These are phyloP conservation scores for Passer domesticus DNA, from an alignment of 2,113 vertebrate genomes.

Conservation along the genomic window DNA sequence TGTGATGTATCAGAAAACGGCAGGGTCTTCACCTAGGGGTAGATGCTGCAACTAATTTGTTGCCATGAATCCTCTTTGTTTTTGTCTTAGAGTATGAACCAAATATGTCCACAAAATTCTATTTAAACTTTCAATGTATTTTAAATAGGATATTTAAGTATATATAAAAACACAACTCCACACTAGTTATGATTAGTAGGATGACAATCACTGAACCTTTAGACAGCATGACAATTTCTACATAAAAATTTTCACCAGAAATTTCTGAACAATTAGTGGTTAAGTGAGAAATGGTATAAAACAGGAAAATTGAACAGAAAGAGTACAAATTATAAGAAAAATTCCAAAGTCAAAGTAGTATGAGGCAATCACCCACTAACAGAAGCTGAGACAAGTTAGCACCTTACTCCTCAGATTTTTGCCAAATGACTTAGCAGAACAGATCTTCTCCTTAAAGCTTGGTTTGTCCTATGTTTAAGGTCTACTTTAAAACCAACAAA, in stretches of 20 bases:
- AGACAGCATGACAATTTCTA: neutral
- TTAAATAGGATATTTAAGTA: neutral
- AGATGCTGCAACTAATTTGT: constrained; percentile 3
- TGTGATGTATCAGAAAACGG: constrained; percentile 32
- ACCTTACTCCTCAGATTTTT: neutral
- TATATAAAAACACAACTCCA: neutral
- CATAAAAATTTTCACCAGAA: neutral
- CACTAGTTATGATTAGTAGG: neutral
- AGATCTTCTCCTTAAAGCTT: neutral
- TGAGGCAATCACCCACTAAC: neutral
- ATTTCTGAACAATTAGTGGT: neutral
- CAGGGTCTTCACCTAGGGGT: neutral
- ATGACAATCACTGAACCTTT: neutral
- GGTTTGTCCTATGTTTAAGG: neutral
- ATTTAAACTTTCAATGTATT: neutral
- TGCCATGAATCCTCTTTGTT: neutral
- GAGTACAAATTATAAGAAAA: neutral
- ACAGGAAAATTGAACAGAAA: neutral
- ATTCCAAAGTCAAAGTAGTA: neutral
- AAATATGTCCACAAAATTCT: neutral
- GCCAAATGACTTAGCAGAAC: neutral
- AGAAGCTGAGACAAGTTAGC: neutral
- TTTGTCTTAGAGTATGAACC: neutral
- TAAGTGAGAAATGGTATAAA: neutral
- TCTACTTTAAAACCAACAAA: neutral